Evolutionary conservation across 1,140 invertebrate species (phyloP).

Genomic region (Epicauta chinensis): DNA sequence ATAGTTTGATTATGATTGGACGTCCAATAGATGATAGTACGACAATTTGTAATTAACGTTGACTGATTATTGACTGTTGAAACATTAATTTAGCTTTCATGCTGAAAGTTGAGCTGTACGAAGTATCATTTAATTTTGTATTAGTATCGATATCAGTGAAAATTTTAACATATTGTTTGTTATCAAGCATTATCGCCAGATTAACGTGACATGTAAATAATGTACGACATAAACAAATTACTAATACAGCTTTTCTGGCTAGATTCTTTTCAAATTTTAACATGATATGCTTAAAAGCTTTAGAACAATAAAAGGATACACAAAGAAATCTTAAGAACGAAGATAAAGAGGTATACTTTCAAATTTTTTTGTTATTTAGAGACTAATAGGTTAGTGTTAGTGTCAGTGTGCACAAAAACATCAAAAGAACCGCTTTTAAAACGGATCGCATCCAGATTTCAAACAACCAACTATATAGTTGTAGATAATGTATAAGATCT

Average conservation of each 20-base stretch:
- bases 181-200: slow-evolving; percentile 3
- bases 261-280: slow-evolving; percentile 3
- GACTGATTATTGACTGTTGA: no score
- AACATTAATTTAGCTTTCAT: no score
- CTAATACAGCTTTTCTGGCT: not conserved
- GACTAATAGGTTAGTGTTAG: not conserved
- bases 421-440: slow-evolving; percentile 5
- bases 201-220: slow-evolving; percentile 4
- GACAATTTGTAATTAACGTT: no score
- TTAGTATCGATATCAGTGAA: not conserved
- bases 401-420: not conserved
- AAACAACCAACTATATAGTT: not conserved
- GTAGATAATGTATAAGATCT: not conserved
- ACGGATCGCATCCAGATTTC: not conserved
- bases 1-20: no score
- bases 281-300: slow-evolving; percentile 9
- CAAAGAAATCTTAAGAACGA: no score
- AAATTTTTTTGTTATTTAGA: no score
- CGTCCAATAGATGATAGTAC: no score
- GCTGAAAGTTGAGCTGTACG: no score
- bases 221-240: slow-evolving; percentile 11
- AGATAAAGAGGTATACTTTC: no score
- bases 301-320: slow-evolving; percentile 1
- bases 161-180: slow-evolving; percentile 2
- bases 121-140: no score